Conservation (phyloP, 2,113 vertebrate species). For the Hyla sarda region DNA sequence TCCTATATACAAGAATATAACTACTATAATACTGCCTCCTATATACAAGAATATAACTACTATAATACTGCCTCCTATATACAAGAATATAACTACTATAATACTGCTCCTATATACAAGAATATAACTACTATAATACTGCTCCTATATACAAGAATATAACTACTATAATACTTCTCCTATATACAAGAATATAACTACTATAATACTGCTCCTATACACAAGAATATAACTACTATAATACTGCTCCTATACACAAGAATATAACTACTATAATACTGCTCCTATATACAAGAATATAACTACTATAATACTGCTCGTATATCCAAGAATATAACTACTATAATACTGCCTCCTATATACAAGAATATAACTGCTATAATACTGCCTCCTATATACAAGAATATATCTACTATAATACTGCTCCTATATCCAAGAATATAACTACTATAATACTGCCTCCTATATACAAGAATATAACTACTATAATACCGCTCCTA, state of each 20-base stretch:
- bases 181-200: too few species aligned
- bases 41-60: neutral
- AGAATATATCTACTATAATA: too few species aligned
- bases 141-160: neutral
- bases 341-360: neutral
- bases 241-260: neutral
- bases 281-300: neutral
- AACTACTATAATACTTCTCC: neutral
- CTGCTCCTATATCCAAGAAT: too few species aligned
- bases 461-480: neutral
- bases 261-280: neutral
- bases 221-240: slow-evolving; percentile 11
- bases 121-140: slow-evolving; percentile 3
- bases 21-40: neutral
- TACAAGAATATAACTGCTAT: neutral
- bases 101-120: neutral
- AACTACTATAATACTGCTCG: neutral
- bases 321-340: neutral
- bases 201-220: neutral
- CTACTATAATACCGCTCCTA: neutral
- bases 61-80: neutral
- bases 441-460: neutral
- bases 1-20: neutral
- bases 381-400: too few species aligned
- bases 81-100: neutral